Percentiles rank a stretch among this genome's conserved stretches.
phyloP scores from a whole-genome alignment of 2,888 invertebrate genomes.

The Pterobdella sp. region DNA sequence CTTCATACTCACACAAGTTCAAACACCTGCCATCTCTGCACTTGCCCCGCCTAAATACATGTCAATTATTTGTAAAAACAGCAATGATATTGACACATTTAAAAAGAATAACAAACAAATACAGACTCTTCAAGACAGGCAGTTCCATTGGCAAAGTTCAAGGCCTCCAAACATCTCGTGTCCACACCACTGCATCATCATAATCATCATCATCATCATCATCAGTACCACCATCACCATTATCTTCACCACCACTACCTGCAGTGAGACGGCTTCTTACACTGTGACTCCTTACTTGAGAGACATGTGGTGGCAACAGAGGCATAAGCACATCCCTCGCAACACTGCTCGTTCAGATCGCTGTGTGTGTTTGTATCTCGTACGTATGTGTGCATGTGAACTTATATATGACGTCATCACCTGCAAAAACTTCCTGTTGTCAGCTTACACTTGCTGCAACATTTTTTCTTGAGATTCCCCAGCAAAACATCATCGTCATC shows the following conservation, averaged over 20 bases:
- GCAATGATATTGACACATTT: background rate
- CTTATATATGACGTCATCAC: constrained; percentile 15
- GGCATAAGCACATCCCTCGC: constrained; percentile 81
- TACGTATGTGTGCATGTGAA: background rate
- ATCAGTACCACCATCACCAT: constrained; percentile 8
- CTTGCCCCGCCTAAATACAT: constrained; percentile 55
- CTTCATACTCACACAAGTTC: constrained; percentile 78
- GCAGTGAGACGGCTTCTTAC: constrained; percentile 72
- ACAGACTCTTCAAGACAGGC: constrained; percentile 10
- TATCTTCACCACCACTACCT: constrained; percentile 36
- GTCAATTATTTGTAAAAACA: too few species aligned
- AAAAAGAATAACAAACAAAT: background rate
- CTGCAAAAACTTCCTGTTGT: constrained; percentile 79
- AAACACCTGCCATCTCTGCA: constrained; percentile 83
- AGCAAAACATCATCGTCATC: constrained; percentile 57
- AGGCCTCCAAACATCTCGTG: background rate
- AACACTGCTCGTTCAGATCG: constrained; percentile 88
- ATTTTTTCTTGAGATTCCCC: constrained; percentile 60
- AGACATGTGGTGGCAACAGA: constrained; percentile 59
- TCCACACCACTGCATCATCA: background rate
- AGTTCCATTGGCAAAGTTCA: background rate
- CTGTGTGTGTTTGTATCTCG: constrained; percentile 54
- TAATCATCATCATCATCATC: constrained; percentile 1
- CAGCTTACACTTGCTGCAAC: constrained; percentile 85
- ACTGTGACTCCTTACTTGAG: constrained; percentile 57